A percentile compares a stretch with the other conserved stretches of the same genome.
These are phyloP conservation scores for Oncorhynchus tshawytscha DNA, from an alignment of 2,113 vertebrate species.

Conservation along the genomic window DNA sequence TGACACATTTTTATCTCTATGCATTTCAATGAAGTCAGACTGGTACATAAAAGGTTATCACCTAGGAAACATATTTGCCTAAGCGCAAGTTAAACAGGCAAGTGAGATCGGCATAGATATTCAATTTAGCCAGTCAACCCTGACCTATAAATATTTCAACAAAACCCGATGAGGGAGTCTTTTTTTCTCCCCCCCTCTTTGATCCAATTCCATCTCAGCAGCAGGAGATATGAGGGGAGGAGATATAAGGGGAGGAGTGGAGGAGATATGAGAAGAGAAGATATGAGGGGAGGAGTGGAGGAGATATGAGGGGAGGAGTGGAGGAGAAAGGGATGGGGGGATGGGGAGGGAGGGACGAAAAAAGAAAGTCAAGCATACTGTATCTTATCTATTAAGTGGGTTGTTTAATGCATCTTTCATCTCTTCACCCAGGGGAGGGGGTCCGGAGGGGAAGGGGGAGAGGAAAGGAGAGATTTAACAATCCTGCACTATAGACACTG, in stretches of 20 bases:
- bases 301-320: conserved; percentile 24
- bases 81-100: conserved; percentile 99
- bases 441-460: conserved; percentile 6
- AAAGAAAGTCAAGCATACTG: conserved; percentile 85
- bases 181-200: conserved; percentile 81
- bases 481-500: conserved; percentile 68
- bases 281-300: conserved; percentile 16
- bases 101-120: conserved; percentile 99
- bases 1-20: conserved; percentile 99
- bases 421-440: conserved; percentile 80
- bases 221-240: conserved; percentile 80
- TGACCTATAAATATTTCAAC: conserved; percentile 99
- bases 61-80: conserved; percentile 99
- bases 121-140: conserved; percentile 99
- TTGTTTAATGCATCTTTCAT: conserved; percentile 95
- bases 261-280: conserved; percentile 12
- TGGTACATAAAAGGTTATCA: conserved; percentile 99
- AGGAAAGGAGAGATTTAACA: conserved; percentile 86
- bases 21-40: conserved; percentile 99
- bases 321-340: conserved; percentile 74
- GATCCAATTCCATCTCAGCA: conserved; percentile 97
- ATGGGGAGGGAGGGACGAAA: conserved; percentile 75
- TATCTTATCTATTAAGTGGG: conserved; percentile 95
- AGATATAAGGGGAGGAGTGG: conserved; percentile 68
- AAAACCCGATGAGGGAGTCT: conserved; percentile 95